phyloP scores from a whole-genome alignment of 2,888 invertebrate genomes.

The Tridacna crocea region DNA sequence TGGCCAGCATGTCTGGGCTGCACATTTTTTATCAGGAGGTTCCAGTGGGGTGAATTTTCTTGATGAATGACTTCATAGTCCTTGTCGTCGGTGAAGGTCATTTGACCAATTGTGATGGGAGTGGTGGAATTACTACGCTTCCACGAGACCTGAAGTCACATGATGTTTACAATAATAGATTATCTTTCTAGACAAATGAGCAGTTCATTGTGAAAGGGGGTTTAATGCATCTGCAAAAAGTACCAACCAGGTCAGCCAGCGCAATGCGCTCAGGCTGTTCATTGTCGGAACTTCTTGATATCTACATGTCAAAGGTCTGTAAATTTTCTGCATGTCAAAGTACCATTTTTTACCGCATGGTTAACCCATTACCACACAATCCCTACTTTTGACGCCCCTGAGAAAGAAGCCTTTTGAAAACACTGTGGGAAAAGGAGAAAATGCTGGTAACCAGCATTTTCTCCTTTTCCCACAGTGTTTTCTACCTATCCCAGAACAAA shows the following conservation, averaged over 20 bases:
- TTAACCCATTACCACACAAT: no score
- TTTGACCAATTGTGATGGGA: slow-evolving; percentile 70
- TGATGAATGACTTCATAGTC: slow-evolving; percentile 65
- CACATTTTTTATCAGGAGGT: slow-evolving; percentile 70
- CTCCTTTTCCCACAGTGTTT: slow-evolving; percentile 1
- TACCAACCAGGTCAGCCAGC: no score
- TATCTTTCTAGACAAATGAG: not conserved
- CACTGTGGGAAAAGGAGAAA: slow-evolving; percentile 12
- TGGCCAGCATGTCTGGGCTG: slow-evolving; percentile 66
- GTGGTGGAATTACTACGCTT: slow-evolving; percentile 63
- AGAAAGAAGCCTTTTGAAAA: no score
- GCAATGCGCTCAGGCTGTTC: no score
- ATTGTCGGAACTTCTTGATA: no score
- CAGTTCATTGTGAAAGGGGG: slow-evolving; percentile 1
- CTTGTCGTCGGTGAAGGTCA: slow-evolving; percentile 66
- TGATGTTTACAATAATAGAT: not conserved
- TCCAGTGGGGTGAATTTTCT: slow-evolving; percentile 68
- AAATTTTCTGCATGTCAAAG: no score
- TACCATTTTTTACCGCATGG: no score
- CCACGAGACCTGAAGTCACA: slow-evolving; percentile 68
- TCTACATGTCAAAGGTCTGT: no score
- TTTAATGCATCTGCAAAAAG: no score
- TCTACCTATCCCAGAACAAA: no score
- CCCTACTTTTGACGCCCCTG: no score
- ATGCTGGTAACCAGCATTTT: slow-evolving; percentile 3